phyloP scores from a whole-genome alignment of 35 echinoderm and acorn worm species.

The Lytechinus variegatus region DNA sequence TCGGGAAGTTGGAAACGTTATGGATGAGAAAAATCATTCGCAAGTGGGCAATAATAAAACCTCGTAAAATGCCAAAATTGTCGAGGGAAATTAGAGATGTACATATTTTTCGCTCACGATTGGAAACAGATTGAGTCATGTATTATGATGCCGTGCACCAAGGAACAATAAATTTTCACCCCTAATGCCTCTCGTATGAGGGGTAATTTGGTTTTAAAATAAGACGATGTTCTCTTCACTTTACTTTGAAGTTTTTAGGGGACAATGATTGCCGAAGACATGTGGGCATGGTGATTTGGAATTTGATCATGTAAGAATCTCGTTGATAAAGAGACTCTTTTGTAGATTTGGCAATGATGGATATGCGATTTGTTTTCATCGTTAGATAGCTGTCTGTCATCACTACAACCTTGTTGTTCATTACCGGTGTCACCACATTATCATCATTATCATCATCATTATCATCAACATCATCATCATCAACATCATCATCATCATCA shows the following conservation, averaged over 20 bases:
- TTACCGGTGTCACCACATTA: neutral
- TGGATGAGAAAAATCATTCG: neutral
- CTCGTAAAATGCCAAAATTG: neutral
- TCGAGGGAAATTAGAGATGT: neutral
- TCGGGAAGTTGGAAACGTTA: neutral
- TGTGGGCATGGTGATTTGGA: neutral
- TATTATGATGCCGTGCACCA: neutral
- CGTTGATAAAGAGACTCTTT: neutral
- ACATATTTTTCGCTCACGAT: neutral
- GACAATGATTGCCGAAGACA: neutral
- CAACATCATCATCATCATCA: neutral
- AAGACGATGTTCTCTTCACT: neutral
- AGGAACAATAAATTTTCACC: conserved; percentile 4
- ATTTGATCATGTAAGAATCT: neutral
- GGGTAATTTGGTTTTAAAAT: neutral
- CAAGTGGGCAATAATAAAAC: neutral
- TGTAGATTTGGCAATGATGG: neutral
- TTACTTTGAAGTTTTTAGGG: neutral
- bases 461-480: neutral
- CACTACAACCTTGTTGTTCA: neutral
- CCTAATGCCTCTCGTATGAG: neutral
- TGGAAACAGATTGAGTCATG: neutral
- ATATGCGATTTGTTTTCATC: neutral
- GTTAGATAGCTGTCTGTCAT: neutral
- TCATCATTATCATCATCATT: neutral